Percentiles rank a stretch among this genome's conserved stretches.
Conservation (phyloP, 2,888 invertebrate genomes). For the Agrochola macilenta region DNA sequence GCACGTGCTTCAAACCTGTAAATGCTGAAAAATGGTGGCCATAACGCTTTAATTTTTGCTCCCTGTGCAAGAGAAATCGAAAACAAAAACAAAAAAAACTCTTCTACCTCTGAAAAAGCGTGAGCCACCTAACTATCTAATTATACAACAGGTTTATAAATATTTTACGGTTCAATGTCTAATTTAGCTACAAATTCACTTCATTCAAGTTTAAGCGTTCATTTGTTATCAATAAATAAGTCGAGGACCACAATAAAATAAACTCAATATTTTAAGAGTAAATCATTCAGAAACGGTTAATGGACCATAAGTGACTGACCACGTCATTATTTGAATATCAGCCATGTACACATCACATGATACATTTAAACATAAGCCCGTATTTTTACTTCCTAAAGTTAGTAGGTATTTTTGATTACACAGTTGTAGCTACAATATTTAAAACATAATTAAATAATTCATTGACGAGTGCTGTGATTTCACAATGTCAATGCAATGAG, state of each 20-base stretch:
- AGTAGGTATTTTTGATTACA: conserved; percentile 21
- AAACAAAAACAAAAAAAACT: background rate
- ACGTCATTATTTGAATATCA: conserved; percentile 29
- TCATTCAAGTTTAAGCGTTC: conserved; percentile 10
- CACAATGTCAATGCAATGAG: conserved; percentile 64
- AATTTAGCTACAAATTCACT: conserved; percentile 57
- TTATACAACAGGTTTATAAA: conserved; percentile 31
- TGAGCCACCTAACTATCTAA: conserved; percentile 56
- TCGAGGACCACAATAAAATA: background rate
- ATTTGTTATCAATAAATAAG: conserved; percentile 7
- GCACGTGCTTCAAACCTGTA: background rate
- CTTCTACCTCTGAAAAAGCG: conserved; percentile 33
- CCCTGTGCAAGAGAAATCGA: background rate
- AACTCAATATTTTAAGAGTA: conserved; percentile 4
- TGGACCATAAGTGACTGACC: conserved; percentile 6
- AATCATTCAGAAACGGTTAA: conserved; percentile 24
- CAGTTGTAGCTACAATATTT: conserved; percentile 9
- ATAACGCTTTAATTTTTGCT: background rate
- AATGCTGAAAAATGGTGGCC: background rate
- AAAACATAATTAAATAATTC: conserved; percentile 27
- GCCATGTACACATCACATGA: conserved; percentile 20
- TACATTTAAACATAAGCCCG: conserved; percentile 13
- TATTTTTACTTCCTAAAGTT: background rate
- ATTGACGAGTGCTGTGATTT: conserved; percentile 20
- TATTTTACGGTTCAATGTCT: conserved; percentile 56